Evolutionary conservation across 2,888 invertebrate species (phyloP).

Genomic region (Monoplex corrugatus): DNA sequence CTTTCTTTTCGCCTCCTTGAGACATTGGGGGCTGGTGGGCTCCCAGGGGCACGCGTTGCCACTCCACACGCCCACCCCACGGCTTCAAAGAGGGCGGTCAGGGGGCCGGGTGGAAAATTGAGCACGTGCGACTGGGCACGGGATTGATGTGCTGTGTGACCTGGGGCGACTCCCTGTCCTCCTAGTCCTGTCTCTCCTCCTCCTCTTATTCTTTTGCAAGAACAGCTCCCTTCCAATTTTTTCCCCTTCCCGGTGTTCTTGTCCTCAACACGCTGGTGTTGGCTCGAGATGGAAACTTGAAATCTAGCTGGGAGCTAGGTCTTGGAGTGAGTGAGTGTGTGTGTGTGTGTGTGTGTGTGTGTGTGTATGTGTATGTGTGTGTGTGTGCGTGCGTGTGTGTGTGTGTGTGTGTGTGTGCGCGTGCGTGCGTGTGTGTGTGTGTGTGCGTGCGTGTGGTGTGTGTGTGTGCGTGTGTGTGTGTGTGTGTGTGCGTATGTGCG

Average conservation of each 20-base stretch:
- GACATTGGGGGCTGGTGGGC: neutral
- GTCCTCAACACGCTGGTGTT: too few relatives aligned
- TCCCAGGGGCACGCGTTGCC: constrained; percentile 7
- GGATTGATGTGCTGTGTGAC: neutral
- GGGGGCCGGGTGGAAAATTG: neutral
- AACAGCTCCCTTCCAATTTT: too few relatives aligned
- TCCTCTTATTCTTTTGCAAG: too few relatives aligned
- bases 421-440: neutral
- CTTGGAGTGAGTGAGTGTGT: neutral
- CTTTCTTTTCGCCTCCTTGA: neutral
- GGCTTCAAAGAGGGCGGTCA: neutral
- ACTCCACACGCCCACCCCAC: constrained; percentile 27
- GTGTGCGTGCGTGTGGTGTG: neutral
- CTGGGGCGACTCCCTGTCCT: too few relatives aligned
- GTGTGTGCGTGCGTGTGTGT: constrained; percentile 26
- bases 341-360: neutral
- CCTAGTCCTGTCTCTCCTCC: too few relatives aligned
- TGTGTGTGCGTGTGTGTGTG: neutral
- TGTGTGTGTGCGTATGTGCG: too few relatives aligned
- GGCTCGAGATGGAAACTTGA: too few relatives aligned
- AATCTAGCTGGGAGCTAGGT: too few relatives aligned
- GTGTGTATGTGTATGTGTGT: constrained; percentile 1
- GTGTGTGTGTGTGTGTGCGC: constrained; percentile 23
- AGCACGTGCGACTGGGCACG: constrained; percentile 38
- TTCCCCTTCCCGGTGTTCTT: too few relatives aligned